Percentiles rank a stretch among this genome's conserved stretches.
These are phyloP conservation scores for Bolinopsis microptera DNA, from an alignment of 37 sponge, comb jelly and placozoan genomes.

Conservation along the genomic window DNA sequence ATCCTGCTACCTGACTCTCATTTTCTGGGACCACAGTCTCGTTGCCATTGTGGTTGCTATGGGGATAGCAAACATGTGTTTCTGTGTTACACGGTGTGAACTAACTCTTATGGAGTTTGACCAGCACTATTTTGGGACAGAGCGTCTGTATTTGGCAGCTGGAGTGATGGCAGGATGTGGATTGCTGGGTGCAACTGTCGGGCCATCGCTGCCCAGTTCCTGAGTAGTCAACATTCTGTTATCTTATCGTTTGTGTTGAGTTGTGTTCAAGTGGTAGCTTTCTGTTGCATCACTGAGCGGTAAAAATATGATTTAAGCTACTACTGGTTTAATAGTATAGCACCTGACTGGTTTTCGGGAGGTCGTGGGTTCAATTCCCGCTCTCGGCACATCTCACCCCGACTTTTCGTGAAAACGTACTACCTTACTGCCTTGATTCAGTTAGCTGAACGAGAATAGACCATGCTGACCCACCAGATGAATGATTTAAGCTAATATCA, in stretches of 20 bases:
- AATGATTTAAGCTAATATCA: too few species aligned
- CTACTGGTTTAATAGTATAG: too few species aligned
- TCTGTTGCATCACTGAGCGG: not conserved
- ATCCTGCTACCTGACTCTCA: too few species aligned
- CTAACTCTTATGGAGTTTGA: conserved; percentile 28
- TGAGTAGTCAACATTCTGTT: not conserved
- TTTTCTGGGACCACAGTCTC: not conserved
- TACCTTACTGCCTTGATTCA: too few species aligned
- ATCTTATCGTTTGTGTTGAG: not conserved
- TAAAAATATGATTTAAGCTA: too few species aligned
- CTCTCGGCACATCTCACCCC: too few species aligned
- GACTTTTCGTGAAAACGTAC: too few species aligned
- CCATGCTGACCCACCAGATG: too few species aligned
- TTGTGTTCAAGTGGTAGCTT: not conserved
- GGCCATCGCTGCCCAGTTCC: not conserved
- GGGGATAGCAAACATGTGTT: conserved; percentile 15
- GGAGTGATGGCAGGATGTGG: too few species aligned
- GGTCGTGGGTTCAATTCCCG: too few species aligned
- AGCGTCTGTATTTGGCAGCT: not conserved
- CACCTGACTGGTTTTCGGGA: too few species aligned
- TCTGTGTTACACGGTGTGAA: not conserved
- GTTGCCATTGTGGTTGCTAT: not conserved
- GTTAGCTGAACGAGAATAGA: too few species aligned
- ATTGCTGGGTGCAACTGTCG: conserved; percentile 4
- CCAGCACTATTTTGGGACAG: not conserved